Conservation (phyloP, 2,113 vertebrate genomes). For the Clinocottus analis region DNA sequence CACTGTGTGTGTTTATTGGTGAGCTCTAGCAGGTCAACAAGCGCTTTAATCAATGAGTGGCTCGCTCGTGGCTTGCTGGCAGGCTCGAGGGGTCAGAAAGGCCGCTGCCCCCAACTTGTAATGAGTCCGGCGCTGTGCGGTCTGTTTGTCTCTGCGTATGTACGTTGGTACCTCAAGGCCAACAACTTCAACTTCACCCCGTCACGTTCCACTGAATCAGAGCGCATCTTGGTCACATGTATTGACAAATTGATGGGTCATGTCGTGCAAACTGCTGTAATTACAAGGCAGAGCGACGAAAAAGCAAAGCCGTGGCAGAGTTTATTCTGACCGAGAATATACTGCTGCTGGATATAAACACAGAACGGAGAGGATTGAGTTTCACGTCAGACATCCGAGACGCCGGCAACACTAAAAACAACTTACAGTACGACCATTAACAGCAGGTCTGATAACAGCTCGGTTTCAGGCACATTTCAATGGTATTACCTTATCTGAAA, state of each 20-base stretch:
- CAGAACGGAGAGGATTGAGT: constrained; percentile 38
- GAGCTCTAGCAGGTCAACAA: constrained; percentile 4
- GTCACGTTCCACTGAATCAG: constrained; percentile 20
- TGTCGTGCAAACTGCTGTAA: constrained; percentile 40
- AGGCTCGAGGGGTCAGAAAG: constrained; percentile 50
- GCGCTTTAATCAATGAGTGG: constrained; percentile 26
- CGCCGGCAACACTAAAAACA: constrained; percentile 12
- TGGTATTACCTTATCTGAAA: constrained; percentile 38
- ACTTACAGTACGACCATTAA: constrained; percentile 15
- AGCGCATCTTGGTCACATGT: neutral
- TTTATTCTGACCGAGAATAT: constrained; percentile 39
- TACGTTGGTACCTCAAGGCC: constrained; percentile 47
- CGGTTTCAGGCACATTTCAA: constrained; percentile 32
- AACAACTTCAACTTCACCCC: constrained; percentile 36
- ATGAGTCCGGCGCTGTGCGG: constrained; percentile 23
- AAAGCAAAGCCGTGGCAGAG: constrained; percentile 47
- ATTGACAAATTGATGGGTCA: constrained; percentile 20
- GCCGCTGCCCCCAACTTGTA: constrained; percentile 31
- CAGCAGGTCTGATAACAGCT: constrained; percentile 27
- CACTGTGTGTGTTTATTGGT: constrained; percentile 11
- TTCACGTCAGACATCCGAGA: constrained; percentile 50
- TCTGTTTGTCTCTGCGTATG: constrained; percentile 42
- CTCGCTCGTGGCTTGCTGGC: constrained; percentile 31
- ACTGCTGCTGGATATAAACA: constrained; percentile 54
- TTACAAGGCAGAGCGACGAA: constrained; percentile 54